These are phyloP conservation scores for Chaetophractus vellerosus DNA, from an alignment of 2,797 vertebrate genomes.

Conservation along the genomic window DNA sequence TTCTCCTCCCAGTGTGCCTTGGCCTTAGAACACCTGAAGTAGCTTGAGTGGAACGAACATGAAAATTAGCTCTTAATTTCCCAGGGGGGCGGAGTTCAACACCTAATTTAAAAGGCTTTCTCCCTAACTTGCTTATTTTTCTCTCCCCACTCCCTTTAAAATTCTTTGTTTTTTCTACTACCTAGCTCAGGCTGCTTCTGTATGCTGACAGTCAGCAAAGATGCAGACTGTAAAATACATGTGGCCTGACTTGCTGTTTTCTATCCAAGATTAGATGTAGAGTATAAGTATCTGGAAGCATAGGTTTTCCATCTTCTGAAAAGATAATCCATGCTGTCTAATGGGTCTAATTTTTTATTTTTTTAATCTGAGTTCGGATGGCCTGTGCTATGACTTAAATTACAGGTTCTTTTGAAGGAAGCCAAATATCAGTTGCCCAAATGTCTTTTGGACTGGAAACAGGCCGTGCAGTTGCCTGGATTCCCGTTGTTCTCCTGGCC, in stretches of 20 bases:
- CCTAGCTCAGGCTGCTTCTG: not conserved
- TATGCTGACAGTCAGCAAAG: not conserved
- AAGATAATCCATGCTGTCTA: not conserved
- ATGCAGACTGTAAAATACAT: not conserved
- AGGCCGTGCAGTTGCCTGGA: not conserved
- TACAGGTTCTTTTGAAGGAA: constrained; percentile 31
- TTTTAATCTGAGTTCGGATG: not conserved
- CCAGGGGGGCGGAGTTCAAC: not conserved
- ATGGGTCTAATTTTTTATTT: not conserved
- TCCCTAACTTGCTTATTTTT: not conserved
- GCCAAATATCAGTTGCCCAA: not conserved
- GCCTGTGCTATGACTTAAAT: not conserved
- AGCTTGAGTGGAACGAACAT: not conserved
- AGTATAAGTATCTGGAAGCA: not conserved
- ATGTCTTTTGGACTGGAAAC: not conserved
- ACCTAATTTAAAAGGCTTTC: too few relatives aligned
- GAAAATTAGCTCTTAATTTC: constrained; percentile 16
- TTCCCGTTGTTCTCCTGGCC: not conserved
- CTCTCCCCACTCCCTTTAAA: not conserved
- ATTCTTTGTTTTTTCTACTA: not conserved
- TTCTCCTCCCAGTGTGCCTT: not conserved
- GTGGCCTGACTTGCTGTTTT: not conserved
- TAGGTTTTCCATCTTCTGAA: not conserved
- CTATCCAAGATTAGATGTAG: not conserved
- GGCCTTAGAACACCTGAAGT: not conserved